Evolutionary conservation across 2,888 invertebrate species (phyloP).

Genomic region (Reticulitermes lucifugus): DNA sequence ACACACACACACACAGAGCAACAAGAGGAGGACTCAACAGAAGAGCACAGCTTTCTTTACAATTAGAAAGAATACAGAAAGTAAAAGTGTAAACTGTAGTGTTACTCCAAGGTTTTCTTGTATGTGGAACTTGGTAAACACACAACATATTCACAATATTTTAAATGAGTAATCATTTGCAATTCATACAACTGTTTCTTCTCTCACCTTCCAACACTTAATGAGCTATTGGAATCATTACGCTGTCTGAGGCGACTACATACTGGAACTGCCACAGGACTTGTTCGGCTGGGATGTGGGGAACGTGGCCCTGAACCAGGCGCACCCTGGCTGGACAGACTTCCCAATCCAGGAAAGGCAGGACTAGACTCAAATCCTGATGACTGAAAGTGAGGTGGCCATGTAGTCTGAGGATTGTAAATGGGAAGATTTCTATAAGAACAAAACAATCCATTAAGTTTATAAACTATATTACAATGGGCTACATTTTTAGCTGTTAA

Average conservation of each 20-base stretch:
- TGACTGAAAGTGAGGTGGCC: constrained; percentile 1
- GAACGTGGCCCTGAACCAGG: constrained; percentile 39
- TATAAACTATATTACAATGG: too few species aligned
- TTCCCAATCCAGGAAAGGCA: constrained; percentile 33
- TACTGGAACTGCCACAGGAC: constrained; percentile 74
- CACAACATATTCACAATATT: neutral
- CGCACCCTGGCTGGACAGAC: neutral
- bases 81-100: too few species aligned
- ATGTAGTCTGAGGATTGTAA: neutral
- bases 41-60: too few species aligned
- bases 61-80: too few species aligned
- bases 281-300: constrained; percentile 64
- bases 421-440: neutral
- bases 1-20: too few species aligned
- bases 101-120: too few species aligned
- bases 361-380: constrained; percentile 37
- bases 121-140: too few species aligned
- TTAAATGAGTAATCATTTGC: neutral
- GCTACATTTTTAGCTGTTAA: too few species aligned
- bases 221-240: constrained; percentile 70
- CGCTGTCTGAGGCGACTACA: constrained; percentile 67
- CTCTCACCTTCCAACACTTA: constrained; percentile 65
- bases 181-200: too few species aligned
- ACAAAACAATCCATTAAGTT: neutral
- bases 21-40: too few species aligned